Base-by-base conservation (phyloP, 2,797 vertebrate genomes). In the Streptopelia turtur region DNA sequence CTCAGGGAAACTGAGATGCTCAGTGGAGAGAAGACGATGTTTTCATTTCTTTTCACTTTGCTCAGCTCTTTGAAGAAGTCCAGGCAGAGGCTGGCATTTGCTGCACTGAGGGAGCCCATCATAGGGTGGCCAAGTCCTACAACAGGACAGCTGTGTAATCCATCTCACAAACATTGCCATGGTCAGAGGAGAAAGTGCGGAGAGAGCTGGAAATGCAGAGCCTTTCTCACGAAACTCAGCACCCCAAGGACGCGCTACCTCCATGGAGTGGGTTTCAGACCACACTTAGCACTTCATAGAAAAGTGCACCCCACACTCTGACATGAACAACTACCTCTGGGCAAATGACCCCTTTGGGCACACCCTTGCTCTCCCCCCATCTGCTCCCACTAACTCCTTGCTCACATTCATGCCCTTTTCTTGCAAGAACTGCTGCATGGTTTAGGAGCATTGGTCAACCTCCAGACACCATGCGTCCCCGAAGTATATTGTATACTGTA, bases 21-120 rank as follows among this genome's bases (percentile, higher is more conserved):
- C 75, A 97, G 63, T n/a, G 97, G 97, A 56, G 92, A 97, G 75
- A 97, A 87, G 72, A 97, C 94, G 28, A 96, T 78, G 39, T 97
- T 98, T 89, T 83, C 92, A 17, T 13, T 37, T 74, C 4, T 8
- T 30, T 86, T 74, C 12, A 15, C 31, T 81, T 88, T 86, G 79
- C 81, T 96, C 55, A 98, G 76, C 45, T 95, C 66, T 85, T 83
- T 93, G 59, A 97, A 97, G 70, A 98, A 70, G 59, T 96, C 93
- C 16, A 97, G 71, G 80, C 91, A 94, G 94, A 98, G 97, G 49
- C 91, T 90, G 89, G 71, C 87, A 59, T 97, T 97, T 72, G 96
- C 94, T 83, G 64, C 74, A 59, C 94, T 71, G 11, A 97, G 70
- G 28, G 85, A 95, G 12, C 97, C 94, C 97, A 96, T 97, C 5